Conservation (phyloP, 35 echinoderm and acorn worm genomes). For the Stichopus chloronotus region DNA sequence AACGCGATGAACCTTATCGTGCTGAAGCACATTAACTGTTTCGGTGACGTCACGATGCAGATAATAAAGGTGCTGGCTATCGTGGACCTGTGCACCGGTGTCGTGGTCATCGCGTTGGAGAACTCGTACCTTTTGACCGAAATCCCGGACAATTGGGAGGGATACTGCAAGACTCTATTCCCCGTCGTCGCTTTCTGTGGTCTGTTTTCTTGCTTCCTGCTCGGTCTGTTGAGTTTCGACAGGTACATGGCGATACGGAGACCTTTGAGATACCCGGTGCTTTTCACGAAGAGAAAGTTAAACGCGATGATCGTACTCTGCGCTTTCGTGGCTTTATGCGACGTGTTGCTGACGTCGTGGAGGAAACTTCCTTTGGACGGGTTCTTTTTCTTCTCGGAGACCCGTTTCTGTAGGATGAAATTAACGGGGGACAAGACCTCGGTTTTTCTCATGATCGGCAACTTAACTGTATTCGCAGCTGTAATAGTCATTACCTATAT, state of each 20-base stretch:
- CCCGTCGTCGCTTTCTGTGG: slow-evolving; percentile 46
- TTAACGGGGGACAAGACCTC: slow-evolving; percentile 6
- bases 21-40: slow-evolving; percentile 49
- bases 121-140: slow-evolving; percentile 50
- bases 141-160: slow-evolving; percentile 31
- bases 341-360: slow-evolving; percentile 50
- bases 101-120: slow-evolving; percentile 44
- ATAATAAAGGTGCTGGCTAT: slow-evolving; percentile 39
- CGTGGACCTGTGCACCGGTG: slow-evolving; percentile 47
- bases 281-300: slow-evolving; percentile 32
- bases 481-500: slow-evolving; percentile 47
- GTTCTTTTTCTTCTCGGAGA: slow-evolving; percentile 10
- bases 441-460: slow-evolving; percentile 20
- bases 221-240: slow-evolving; percentile 53
- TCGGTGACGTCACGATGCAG: slow-evolving; percentile 45
- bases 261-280: slow-evolving; percentile 45
- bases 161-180: slow-evolving; percentile 56
- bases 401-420: slow-evolving; percentile 51
- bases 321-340: slow-evolving; percentile 33
- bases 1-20: slow-evolving; percentile 48
- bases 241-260: slow-evolving; percentile 54
- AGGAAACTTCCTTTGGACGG: slow-evolving; percentile 34
- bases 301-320: slow-evolving; percentile 5
- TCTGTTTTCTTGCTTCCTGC: slow-evolving; percentile 51
- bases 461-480: slow-evolving; percentile 34